Evolutionary conservation across 1,140 invertebrate species (phyloP).

Genomic region (Lepidurus packardi): DNA sequence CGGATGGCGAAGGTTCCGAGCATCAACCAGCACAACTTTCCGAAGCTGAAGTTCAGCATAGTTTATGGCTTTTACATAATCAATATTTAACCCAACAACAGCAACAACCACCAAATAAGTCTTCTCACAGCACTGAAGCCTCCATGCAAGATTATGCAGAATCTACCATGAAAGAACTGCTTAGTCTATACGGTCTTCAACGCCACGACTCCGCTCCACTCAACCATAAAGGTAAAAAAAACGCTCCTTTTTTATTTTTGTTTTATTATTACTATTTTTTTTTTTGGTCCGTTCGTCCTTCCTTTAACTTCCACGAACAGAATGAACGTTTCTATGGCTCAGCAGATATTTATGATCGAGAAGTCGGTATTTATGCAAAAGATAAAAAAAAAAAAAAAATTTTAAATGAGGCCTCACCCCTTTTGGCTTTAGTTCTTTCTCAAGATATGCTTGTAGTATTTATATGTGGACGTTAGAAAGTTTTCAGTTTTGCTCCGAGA

Average conservation of each 20-base stretch:
- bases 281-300: slow-evolving; percentile 27
- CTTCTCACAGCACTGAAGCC: slow-evolving; percentile 42
- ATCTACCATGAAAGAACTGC: slow-evolving; percentile 65
- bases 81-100: not conserved
- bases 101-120: slow-evolving; percentile 31
- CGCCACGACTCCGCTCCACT: slow-evolving; percentile 36
- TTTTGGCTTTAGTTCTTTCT: not conserved
- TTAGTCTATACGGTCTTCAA: slow-evolving; percentile 61
- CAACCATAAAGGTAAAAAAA: slow-evolving; percentile 18
- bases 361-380: slow-evolving; percentile 25
- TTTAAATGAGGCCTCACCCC: slow-evolving; percentile 24
- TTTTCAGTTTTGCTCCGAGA: not conserved
- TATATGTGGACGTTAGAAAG: slow-evolving; percentile 16
- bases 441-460: not conserved
- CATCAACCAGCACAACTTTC: not conserved
- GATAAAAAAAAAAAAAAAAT: slow-evolving; percentile 27
- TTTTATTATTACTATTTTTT: slow-evolving; percentile 32
- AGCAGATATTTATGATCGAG: slow-evolving; percentile 26
- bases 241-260: slow-evolving; percentile 31
- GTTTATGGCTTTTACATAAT: slow-evolving; percentile 16
- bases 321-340: slow-evolving; percentile 26
- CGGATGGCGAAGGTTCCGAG: slow-evolving; percentile 17
- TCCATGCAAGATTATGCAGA: slow-evolving; percentile 63
- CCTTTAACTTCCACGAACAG: slow-evolving; percentile 24
- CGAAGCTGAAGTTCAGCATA: slow-evolving; percentile 23